Base-by-base conservation (phyloP, 2,888 invertebrate species). In the Lysandra bellargus region DNA sequence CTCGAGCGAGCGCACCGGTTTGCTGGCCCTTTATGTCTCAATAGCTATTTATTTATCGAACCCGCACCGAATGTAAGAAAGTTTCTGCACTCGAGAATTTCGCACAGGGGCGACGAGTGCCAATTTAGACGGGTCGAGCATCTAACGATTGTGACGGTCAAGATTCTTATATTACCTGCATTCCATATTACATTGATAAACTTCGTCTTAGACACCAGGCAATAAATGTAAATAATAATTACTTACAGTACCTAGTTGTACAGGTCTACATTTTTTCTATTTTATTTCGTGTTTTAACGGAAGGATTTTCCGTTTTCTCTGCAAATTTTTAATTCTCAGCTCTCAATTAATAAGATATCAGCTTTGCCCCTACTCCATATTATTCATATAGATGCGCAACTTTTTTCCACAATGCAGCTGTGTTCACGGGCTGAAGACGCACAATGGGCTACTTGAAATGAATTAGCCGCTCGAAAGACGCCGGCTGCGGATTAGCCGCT, bases 381-480 rank as follows among this genome's bases (percentile, higher is more conserved):
- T 33, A 76, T 57, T 76, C 76, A 53, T 76, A 75, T 49, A 37
- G 80, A 82, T 80, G 79, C 80, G 77, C 79, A 80, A 80, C 80
- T 82, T 82, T 82, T 83, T 82, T 80, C 81, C 83, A 76, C 78
- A 78, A 60, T 73, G 86, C 89, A 90, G 89, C 87, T 89, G 89
- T 86, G 83, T 84, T 85, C 84, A 84, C 83, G 83, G 81, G 79
- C 80, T 80, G 83, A 80, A 80, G 75, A 80, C 82, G 83, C 85
- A 90, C 90, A 90, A 89, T 88, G 87, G 82, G 87, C 89, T 88
- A 88, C 90, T 91, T 88, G 90, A 88, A 89, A 84, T 84, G 91
- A 91, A 91, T 93, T 92, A 90, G 84, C 85, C 89, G 92, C 90
- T 88, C 83, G 89, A 90, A 88, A 85, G 87, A 86, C 81, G 85